Evolutionary conservation across 2,797 vertebrate genomes (phyloP), one percentile per base, ranked within the genome.

Genomic region (Sebastes taczanowskii): DNA sequence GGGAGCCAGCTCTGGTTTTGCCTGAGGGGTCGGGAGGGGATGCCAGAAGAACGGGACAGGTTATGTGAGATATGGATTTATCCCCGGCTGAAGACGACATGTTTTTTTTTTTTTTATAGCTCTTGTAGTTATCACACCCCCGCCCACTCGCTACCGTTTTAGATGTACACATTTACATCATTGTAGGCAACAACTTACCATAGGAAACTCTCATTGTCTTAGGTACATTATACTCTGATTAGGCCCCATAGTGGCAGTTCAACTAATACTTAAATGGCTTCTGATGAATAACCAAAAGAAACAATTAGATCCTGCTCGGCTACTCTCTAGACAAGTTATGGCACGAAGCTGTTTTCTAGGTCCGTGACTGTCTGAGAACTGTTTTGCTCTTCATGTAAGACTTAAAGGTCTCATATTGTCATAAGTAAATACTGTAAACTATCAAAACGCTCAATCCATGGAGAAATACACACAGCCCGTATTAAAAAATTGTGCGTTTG

Each of bases 51-150:
- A 87, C 77, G 46, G 86, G 74, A 84, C 74, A 78, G 82, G 88
- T 92, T 92, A 89, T 91, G 63, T 83, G 89, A 91, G 87, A 88
- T 90, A 86, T 92, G 89, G 87, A 89, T 91, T 92, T 80, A 83
- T 88, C 77, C 68, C 20, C 6, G 7, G 35, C 14, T 79, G 42
- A 82, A 66, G 60, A 71, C 64, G 2, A 30, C 35, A 32, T 34
- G 7, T 32, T 74, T 87, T 78, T 84, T n/a, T 10, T n/a, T n/a
- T 63, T n/a, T 52, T 52, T 66, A 82, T 62, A 77, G 72, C 60
- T 76, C 53, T 16, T 81, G 60, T 53, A 22, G 65, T 72, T 74
- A 70, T 82, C 81, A 27, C 34, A 67, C 25, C 55, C 68, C 58
- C 20, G 14, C 46, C 72, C 75, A 49, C 53, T 23, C 2, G 2